Conservation (phyloP, 2,113 vertebrate genomes). For the Puma concolor region DNA sequence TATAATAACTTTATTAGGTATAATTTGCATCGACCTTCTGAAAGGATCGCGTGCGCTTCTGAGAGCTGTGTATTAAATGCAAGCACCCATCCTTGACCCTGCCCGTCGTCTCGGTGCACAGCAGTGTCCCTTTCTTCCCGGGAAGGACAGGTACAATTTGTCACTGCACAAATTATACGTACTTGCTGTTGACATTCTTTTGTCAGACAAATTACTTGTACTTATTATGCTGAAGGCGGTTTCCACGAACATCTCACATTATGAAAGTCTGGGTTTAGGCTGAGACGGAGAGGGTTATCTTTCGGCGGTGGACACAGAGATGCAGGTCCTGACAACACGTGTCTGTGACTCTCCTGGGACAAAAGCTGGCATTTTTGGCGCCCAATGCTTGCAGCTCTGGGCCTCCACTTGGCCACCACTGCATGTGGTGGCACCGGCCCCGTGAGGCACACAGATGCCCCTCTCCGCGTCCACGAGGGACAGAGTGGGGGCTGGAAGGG, state of each 20-base stretch:
- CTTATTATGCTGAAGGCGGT: conserved; percentile 81
- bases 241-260: conserved; percentile 83
- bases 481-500: background rate
- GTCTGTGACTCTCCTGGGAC: background rate
- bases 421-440: accelerated
- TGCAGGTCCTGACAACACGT: conserved; percentile 48
- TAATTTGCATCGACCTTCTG: conserved; percentile 85
- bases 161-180: conserved; percentile 85
- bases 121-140: conserved; percentile 83
- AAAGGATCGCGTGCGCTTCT: conserved; percentile 81
- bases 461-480: accelerated
- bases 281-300: conserved; percentile 75
- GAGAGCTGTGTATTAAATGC: conserved; percentile 79
- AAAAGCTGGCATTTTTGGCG: background rate
- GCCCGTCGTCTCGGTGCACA: conserved; percentile 74
- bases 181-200: conserved; percentile 87
- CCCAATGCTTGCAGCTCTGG: accelerated
- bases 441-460: accelerated
- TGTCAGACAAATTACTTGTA: conserved; percentile 83
- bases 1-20: conserved; percentile 86
- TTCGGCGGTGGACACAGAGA: conserved; percentile 45
- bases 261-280: conserved; percentile 83
- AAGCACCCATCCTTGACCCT: conserved; percentile 84
- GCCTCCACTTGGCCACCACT: accelerated
- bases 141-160: conserved; percentile 85